phyloP scores from a whole-genome alignment of 1,140 invertebrate species.

The Harpegnathos saltator region DNA sequence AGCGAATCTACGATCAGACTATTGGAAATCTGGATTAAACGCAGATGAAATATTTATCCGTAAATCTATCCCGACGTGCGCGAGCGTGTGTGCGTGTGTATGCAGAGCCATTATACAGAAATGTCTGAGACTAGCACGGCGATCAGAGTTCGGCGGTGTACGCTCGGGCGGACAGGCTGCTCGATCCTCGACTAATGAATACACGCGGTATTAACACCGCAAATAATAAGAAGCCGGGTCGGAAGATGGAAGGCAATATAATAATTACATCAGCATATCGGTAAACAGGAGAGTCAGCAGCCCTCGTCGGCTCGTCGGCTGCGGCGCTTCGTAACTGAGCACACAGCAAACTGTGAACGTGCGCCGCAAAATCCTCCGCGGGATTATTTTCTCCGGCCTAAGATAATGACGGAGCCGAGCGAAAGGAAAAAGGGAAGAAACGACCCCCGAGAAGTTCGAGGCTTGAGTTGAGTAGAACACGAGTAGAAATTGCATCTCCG shows the following conservation, averaged over 20 bases:
- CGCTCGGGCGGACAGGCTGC: neutral
- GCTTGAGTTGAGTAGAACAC: too few species aligned
- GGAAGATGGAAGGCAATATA: constrained; percentile 80
- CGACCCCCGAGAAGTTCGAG: too few species aligned
- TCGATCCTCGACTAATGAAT: constrained; percentile 66
- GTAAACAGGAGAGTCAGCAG: constrained; percentile 85
- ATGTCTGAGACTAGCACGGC: neutral
- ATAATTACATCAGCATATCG: constrained; percentile 87
- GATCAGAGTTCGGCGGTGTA: neutral
- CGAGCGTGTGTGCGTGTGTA: neutral
- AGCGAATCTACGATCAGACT: constrained; percentile 4
- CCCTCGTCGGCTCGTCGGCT: constrained; percentile 63
- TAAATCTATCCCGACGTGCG: neutral
- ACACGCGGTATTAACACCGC: constrained; percentile 72
- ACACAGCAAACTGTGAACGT: constrained; percentile 72
- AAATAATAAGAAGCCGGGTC: constrained; percentile 75
- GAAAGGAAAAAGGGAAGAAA: neutral
- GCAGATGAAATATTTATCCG: neutral
- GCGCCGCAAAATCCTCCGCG: constrained; percentile 12
- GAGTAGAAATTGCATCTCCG: neutral
- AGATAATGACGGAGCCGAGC: neutral
- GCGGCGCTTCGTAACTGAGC: constrained; percentile 62
- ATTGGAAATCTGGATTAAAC: constrained; percentile 3
- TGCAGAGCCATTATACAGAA: neutral
- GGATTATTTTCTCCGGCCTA: neutral